A percentile compares a stretch with the other conserved stretches of the same genome.
Evolutionary conservation across 2,888 invertebrate genomes (phyloP).

Genomic region (Acleris sparsana): DNA sequence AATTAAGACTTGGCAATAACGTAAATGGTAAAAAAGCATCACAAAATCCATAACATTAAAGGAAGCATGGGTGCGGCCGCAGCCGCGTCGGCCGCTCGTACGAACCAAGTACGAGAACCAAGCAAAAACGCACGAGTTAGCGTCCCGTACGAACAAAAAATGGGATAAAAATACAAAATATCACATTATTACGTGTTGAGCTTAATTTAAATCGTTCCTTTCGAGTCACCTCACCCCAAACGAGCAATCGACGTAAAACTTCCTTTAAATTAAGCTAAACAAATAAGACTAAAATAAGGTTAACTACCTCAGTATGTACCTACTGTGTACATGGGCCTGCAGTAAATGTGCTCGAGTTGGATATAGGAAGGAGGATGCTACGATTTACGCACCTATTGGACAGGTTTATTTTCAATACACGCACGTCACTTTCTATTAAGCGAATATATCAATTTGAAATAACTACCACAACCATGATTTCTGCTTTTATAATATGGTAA

Average conservation of each 20-base stretch:
- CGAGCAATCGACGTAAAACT: conserved; percentile 47
- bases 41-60: conserved; percentile 70
- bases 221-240: conserved; percentile 53
- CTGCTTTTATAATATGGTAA: conserved; percentile 69
- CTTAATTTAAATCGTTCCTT: conserved; percentile 77
- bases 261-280: conserved; percentile 81
- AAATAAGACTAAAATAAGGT: conserved; percentile 66
- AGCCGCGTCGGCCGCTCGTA: conserved; percentile 16
- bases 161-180: conserved; percentile 80
- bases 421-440: conserved; percentile 68
- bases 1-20: conserved; percentile 66
- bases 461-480: conserved; percentile 82
- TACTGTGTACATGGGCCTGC: conserved; percentile 41
- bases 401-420: conserved; percentile 49
- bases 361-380: conserved; percentile 38
- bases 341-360: conserved; percentile 51
- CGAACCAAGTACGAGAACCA: neutral
- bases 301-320: conserved; percentile 51
- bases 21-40: conserved; percentile 70
- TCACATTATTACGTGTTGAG: conserved; percentile 83
- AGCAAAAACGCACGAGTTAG: conserved; percentile 56
- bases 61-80: conserved; percentile 65
- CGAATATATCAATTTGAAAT: conserved; percentile 78
- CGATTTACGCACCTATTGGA: conserved; percentile 44
- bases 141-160: conserved; percentile 65